Base-by-base conservation (phyloP, 1,140 invertebrate genomes). In the Episyrphus balteatus region DNA sequence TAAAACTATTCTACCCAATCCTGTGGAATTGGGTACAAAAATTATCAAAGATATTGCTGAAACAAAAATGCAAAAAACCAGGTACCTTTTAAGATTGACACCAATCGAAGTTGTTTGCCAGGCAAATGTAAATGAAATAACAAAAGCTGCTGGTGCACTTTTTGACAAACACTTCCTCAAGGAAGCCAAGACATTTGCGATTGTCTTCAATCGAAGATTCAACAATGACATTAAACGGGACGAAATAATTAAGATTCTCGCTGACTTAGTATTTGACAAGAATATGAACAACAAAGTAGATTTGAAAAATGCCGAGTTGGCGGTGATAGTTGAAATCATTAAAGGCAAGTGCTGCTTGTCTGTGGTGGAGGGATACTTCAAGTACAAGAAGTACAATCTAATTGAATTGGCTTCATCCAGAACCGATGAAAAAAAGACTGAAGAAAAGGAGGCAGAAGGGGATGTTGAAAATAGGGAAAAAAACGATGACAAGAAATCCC, bases 101-200 rank as follows among this genome's bases (percentile, higher is more conserved):
- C 91, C 91, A 5, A 79, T 94, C 46, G 80, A 86, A 73, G 64
- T 76, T 1, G 83, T 83, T 9, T 94, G 88, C 56, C 86, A 82
- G 62, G 84, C 87, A 11, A 80, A 81, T 51, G 63, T 84, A 41
- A 75, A 79, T 33, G 82, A 88, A 44, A 87, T 94, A 11, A 79
- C 72, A 48, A 66, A 68, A 33, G 73, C 76, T n/a, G 80, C 81
- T 9, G 76, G 78, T 39, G 58, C 62, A 42, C 59, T 92, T 13
- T 78, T 90, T 54, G 79, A 85, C 46, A 80, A 82, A 55, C 79
- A 84, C 63, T 89, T 92, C 63, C 71, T 78, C 8, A 73, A 80
- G 46, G 77, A 82, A 45, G 71, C 79, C 15, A 81, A 78, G 49
- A 84, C 82, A 19, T 93, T 83, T 73, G 77, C 78, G 33, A 81